Percentiles rank a stretch among this genome's conserved stretches.
phyloP scores from a whole-genome alignment of 2,113 vertebrate species.

The Parus major region DNA sequence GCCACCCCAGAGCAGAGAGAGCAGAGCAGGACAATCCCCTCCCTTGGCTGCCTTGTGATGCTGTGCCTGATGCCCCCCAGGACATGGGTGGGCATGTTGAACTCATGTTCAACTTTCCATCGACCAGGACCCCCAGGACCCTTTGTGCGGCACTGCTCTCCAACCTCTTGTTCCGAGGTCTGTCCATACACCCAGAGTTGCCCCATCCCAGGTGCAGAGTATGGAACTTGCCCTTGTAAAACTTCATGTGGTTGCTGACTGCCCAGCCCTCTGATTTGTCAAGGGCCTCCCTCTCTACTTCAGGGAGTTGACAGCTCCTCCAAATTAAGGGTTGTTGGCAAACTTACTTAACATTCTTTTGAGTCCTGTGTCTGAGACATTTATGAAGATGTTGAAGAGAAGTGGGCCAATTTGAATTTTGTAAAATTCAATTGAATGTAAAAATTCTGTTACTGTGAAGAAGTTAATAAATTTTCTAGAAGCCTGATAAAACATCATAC shows the following conservation, averaged over 20 bases:
- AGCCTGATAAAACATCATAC: neutral
- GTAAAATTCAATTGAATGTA: neutral
- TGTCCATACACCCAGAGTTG: neutral
- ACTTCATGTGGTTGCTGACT: neutral
- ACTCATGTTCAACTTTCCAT: neutral
- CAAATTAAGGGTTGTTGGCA: rapidly evolving
- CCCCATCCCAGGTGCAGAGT: too few species aligned
- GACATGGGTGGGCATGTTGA: neutral
- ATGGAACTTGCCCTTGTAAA: neutral
- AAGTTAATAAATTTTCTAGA: neutral
- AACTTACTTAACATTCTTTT: neutral
- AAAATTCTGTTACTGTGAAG: neutral
- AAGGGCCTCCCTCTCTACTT: neutral
- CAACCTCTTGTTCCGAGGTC: rapidly evolving
- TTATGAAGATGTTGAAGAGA: neutral
- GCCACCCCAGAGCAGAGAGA: neutral
- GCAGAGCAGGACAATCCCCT: neutral
- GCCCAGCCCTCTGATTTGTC: neutral
- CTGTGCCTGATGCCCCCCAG: neutral
- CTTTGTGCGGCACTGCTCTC: neutral
- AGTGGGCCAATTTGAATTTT: neutral
- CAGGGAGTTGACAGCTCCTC: neutral
- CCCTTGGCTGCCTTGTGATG: rapidly evolving
- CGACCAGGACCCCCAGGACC: rapidly evolving
- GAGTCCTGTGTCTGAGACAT: neutral